These are phyloP conservation scores for Parambassis ranga DNA, from an alignment of 2,797 vertebrate species.

Conservation along the genomic window DNA sequence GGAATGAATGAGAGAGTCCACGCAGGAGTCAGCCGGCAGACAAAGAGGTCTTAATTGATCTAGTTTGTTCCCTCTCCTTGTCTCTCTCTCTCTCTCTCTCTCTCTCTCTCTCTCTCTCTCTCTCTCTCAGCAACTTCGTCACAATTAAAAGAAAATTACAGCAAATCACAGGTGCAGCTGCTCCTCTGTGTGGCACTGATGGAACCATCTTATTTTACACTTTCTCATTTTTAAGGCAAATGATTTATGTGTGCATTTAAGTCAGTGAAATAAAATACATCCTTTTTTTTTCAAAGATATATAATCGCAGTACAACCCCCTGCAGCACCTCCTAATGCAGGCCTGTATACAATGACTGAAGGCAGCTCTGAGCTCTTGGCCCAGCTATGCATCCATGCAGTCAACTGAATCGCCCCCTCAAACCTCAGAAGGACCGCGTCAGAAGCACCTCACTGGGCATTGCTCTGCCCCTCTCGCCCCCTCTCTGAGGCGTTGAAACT, in stretches of 20 bases:
- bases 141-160: slow-evolving; percentile 40
- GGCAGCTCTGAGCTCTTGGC: slow-evolving; percentile 27
- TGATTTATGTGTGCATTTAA: background rate
- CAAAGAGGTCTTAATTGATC: slow-evolving; percentile 62
- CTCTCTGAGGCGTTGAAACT: slow-evolving; percentile 2
- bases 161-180: slow-evolving; percentile 45
- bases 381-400: slow-evolving; percentile 40
- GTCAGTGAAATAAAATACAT: background rate
- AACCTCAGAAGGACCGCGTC: slow-evolving; percentile 36
- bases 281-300: background rate
- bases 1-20: slow-evolving; percentile 13
- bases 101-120: slow-evolving; percentile 10
- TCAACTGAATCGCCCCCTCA: slow-evolving; percentile 43
- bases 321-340: slow-evolving; percentile 19
- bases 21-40: slow-evolving; percentile 29
- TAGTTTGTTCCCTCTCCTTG: no score
- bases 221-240: slow-evolving; percentile 5
- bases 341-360: slow-evolving; percentile 31
- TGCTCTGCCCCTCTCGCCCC: slow-evolving; percentile 10
- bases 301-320: background rate
- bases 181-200: slow-evolving; percentile 10
- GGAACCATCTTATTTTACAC: background rate
- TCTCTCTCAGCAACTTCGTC: slow-evolving; percentile 34
- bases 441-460: slow-evolving; percentile 28
- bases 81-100: slow-evolving; percentile 16